Base-by-base conservation (phyloP, 2,888 invertebrate genomes). In the Orchesellides sinensis region DNA sequence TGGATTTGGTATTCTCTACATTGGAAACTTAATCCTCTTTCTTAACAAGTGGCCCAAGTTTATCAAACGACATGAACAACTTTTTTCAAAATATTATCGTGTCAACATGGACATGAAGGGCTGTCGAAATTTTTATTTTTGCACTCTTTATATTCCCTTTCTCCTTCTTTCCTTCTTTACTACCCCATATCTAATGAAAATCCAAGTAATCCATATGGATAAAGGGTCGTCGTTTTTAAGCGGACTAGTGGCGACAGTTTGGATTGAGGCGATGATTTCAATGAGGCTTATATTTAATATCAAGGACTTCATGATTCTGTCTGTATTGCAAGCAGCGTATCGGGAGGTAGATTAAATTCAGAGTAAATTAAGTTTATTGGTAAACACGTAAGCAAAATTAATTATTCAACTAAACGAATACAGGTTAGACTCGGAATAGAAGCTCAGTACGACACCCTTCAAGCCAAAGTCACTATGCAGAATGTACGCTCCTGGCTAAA, bases 401-500 rank as follows among this genome's bases (percentile, higher is more conserved):
- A 14, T 47, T 47, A 14, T 52, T 52, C n/a, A n/a, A n/a, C n/a
- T n/a, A n/a, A n/a, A n/a, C n/a, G n/a, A n/a, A n/a, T n/a, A n/a
- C 29, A 59, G 35, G 49, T 78, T 0, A 27, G 78, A 23, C n/a
- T 32, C 5, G 78, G 69, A 8, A 52, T 69, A 4, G 21, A 69
- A 12, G 78, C 61, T 1, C 69, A 78, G 52, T 78, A 69, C 17
- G 47, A 47, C 14, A 4, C 14, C 8, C 56, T 78, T 0, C 49
- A 61, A n/a, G 77, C 23, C 4, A 40, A 59, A 21, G 25, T 78
- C 1, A 78, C 45, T 5, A 14, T 21, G 2, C 1, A 19, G 4
- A 47, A 78, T 59, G 78, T 78, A 12, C 45, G 65, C 5, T 17
- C 40, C 1, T 78, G 78, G 78, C 8, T 78, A n/a, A 17, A 78